These are phyloP conservation scores for Thera obeliscata DNA, from an alignment of 2,888 invertebrate genomes.

Conservation along the genomic window DNA sequence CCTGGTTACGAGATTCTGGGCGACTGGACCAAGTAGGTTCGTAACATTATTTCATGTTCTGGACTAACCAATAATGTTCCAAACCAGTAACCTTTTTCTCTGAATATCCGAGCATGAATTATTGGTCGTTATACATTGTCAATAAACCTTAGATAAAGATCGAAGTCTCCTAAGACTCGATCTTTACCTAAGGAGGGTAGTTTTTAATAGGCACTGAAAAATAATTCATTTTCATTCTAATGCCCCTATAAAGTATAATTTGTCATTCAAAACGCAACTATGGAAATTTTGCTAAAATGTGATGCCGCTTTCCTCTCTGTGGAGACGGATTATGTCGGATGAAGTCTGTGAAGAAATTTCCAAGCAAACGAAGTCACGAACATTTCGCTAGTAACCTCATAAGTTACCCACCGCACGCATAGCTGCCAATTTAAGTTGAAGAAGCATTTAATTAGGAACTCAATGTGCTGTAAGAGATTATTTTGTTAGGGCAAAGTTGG, in stretches of 20 bases:
- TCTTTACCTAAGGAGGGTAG: not conserved
- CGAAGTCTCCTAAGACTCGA: not conserved
- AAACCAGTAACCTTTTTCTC: not conserved
- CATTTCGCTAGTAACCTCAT: not conserved
- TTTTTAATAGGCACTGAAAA: not conserved
- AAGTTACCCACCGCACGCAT: constrained; percentile 10
- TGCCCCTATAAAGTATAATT: not conserved
- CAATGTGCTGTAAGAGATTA: not conserved
- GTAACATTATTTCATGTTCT: not conserved
- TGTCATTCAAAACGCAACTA: not conserved
- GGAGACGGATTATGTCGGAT: not conserved
- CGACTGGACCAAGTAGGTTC: constrained; percentile 2
- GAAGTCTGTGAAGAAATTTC: not conserved
- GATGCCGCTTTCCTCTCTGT: not conserved
- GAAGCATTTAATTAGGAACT: constrained; percentile 6
- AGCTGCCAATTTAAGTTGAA: constrained; percentile 13
- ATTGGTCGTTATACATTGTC: no score
- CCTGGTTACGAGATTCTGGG: constrained; percentile 10
- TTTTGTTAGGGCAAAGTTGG: constrained; percentile 1
- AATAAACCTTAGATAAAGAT: no score
- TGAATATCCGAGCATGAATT: not conserved
- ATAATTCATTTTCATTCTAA: not conserved
- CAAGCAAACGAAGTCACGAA: not conserved
- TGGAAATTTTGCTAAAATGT: not conserved
- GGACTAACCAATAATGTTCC: constrained; percentile 7